phyloP scores from a whole-genome alignment of 2,797 vertebrate species.

The Hephaestus fuliginosus region DNA sequence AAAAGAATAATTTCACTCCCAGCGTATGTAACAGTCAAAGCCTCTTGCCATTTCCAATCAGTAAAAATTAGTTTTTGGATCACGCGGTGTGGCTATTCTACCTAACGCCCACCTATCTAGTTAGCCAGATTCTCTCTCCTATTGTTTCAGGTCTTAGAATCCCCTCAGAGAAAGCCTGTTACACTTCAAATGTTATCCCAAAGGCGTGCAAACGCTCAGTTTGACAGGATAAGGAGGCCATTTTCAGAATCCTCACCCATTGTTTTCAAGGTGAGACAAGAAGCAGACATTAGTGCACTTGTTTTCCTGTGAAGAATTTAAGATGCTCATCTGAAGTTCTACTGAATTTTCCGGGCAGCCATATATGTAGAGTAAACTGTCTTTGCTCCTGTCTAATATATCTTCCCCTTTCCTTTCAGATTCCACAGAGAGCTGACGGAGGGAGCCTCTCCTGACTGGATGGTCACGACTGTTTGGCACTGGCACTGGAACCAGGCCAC shows the following conservation, averaged over 20 bases:
- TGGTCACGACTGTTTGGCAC: conserved; percentile 72
- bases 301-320: background rate
- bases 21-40: conserved; percentile 50
- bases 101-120: conserved; percentile 73
- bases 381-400: background rate
- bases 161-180: conserved; percentile 64
- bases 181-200: conserved; percentile 59
- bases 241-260: conserved; percentile 38
- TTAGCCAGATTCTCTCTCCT: conserved; percentile 57
- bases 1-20: conserved; percentile 45
- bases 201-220: conserved; percentile 26
- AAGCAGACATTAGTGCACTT: conserved; percentile 39
- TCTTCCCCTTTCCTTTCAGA: conserved; percentile 34
- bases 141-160: conserved; percentile 66
- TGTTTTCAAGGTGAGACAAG: conserved; percentile 54
- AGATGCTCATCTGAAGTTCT: conserved; percentile 1
- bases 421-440: conserved; percentile 67
- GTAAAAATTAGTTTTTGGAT: conserved; percentile 76
- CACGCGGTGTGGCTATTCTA: conserved; percentile 49
- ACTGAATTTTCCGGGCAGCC: background rate
- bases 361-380: background rate
- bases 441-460: conserved; percentile 66
- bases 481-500: conserved; percentile 65
- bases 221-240: conserved; percentile 42
- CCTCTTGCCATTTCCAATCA: conserved; percentile 61